phyloP scores from a whole-genome alignment of 2,113 vertebrate species.

The Heteronetta atricapilla region DNA sequence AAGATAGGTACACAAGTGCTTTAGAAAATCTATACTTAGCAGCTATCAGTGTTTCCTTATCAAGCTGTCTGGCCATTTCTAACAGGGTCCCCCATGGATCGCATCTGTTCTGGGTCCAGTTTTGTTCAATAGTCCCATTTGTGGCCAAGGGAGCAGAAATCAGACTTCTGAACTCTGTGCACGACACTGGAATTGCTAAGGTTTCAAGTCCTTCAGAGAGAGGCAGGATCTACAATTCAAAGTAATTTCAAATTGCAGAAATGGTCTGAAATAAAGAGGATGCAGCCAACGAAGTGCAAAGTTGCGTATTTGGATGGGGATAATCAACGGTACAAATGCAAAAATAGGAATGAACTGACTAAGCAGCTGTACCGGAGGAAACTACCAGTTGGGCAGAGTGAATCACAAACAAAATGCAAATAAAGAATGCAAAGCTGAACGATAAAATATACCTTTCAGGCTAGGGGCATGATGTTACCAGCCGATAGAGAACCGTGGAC shows the following conservation, averaged over 20 bases:
- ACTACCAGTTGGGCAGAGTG: not conserved
- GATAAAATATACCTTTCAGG: not conserved
- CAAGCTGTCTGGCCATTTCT: not conserved
- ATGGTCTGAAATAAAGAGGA: not conserved
- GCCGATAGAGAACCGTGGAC: not conserved
- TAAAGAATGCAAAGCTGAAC: not conserved
- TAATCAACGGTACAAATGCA: not conserved
- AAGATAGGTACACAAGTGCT: not conserved
- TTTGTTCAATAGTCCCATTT: not conserved
- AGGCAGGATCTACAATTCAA: not conserved
- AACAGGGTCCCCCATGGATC: not conserved
- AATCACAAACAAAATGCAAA: not conserved
- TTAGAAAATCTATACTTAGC: not conserved
- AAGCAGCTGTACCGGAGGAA: not conserved
- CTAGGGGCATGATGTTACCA: not conserved
- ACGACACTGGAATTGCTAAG: not conserved
- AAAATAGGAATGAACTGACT: not conserved
- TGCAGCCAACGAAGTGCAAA: not conserved
- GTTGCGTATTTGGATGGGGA: not conserved
- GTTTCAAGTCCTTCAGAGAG: not conserved
- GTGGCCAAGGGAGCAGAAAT: not conserved
- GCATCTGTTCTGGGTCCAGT: not conserved
- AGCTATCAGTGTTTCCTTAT: not conserved
- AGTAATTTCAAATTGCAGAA: not conserved
- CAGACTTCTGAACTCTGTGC: not conserved